Evolutionary conservation across 2,113 vertebrate genomes (phyloP), one percentile per base, ranked within the genome.

Genomic region (Arenaria interpres): DNA sequence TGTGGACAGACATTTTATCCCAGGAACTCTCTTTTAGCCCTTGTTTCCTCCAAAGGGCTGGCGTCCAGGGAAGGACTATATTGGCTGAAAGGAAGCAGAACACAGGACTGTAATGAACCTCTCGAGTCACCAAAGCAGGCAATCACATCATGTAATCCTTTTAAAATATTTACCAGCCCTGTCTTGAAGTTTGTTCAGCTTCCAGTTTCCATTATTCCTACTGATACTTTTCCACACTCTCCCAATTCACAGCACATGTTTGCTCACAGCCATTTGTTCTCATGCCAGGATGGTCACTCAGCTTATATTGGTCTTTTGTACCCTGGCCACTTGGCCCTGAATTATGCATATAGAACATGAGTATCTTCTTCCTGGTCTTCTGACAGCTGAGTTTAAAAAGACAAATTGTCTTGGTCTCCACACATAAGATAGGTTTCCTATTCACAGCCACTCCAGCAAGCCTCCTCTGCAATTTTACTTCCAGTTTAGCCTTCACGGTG

Each of bases 181-280:
- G 1, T 85, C 62, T 66, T 41, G 57, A 51, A 69, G 62, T 76
- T 79, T 91, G 71, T 79, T 88, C 71, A 76, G 78, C 63, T 91
- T 96, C 89, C 91, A 89, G 74, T 88, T 95, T 93, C 89, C 69
- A 79, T 95, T 93, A 88, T 90, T 85, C 50, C 37, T 71, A 21
- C 39, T 28, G 50, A 88, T 30, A 71, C 25, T 88, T 95, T 79
- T 89, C 33, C 77, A 88, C 48, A 21, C 48, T 54, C 81, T 69
- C 60, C 71, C 41, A 88, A 30, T 53, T 67, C 74, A 33, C 25
- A 83, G 69, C 56, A 78, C 56, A 78, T 1, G 0, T 62, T 92
- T 79, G 22, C 84, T 89, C 69, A 73, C 57, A 82, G 66, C 16
- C 45, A 57, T 94, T 78, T 93, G 46, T 57, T 95, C 71, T 82